Conservation (phyloP, 1,140 invertebrate genomes). For the Apis cerana region DNA sequence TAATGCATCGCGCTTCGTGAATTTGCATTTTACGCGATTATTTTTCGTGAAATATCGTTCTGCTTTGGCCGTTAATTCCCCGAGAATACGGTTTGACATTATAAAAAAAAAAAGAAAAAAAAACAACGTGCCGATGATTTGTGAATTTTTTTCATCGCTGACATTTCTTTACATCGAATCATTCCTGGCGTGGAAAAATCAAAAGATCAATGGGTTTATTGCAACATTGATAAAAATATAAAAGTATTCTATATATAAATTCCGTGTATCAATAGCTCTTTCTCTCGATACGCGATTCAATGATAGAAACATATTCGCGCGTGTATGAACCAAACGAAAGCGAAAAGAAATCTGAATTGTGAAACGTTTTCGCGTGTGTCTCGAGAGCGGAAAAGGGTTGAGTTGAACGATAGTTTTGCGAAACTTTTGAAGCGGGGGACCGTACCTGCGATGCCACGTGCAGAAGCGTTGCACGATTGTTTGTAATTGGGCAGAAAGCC, state of each 20-base stretch:
- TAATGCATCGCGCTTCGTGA: not conserved
- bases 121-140: not conserved
- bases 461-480: constrained; percentile 32
- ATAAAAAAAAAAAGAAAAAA: not conserved
- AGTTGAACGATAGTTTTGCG: constrained; percentile 28
- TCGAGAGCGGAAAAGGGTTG: not conserved
- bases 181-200: not conserved
- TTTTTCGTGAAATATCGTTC: not conserved
- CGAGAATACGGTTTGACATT: not conserved
- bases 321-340: not conserved
- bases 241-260: not conserved
- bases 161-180: not conserved
- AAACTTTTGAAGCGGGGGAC: constrained; percentile 37
- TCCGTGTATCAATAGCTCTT: not conserved
- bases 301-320: not conserved
- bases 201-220: not conserved
- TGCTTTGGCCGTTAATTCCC: not conserved
- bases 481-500: constrained; percentile 57
- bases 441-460: constrained; percentile 23
- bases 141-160: not conserved
- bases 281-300: not conserved
- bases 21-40: not conserved
- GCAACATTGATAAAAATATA: not conserved
- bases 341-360: not conserved
- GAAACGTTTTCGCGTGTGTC: not conserved